Base-by-base conservation (phyloP, 2,797 vertebrate species). In the Silurus aristotelis region DNA sequence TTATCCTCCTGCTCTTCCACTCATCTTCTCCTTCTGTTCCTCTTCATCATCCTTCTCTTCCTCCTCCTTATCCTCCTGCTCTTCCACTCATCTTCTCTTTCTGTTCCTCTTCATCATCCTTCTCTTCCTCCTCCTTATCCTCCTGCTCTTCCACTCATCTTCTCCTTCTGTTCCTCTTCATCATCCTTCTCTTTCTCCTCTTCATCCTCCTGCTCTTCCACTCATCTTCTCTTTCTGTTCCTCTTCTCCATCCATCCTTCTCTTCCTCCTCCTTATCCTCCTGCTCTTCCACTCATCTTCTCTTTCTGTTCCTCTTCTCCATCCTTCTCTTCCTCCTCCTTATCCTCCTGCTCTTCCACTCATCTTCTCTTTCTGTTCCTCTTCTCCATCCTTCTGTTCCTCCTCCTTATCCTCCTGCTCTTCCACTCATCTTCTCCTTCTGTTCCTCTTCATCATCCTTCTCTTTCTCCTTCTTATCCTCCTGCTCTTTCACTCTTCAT, bases 1-100 rank as follows among this genome's bases (percentile, higher is more conserved):
- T n/a, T 0, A 1, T 7, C 7, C 14, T 31, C 5, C 13, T 31
- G 1, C 1, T 0, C 25, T 27, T 4, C 0, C n/a, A 1, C 3
- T 25, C 19, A 6, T 22, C 8, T 20, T 13, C 55, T 55, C 52
- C 52, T 55, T 13, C 13, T 55, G 8, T 6, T 66, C 25, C 25
- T 66, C 25, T 27, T 15, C 25, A 0, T 15, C 64, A n/a, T 14
- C 5, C 63, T 1, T 13, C 12, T 67, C 27, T 17, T 7, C 27
- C 8, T n/a, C n/a, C n/a, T n/a, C n/a, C n/a, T n/a, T n/a, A n/a
- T 67, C 27, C 2, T 67, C 1, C n/a, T 67, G 5, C 14, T 67
- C 7, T 13, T 64, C 22, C 9, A 22, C 9, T 64, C 13, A 1
- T 25, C n/a, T 5, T 25, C n/a, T 25, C n/a, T 4, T 13, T 1